These are phyloP conservation scores for Leistus spinibarbis DNA, from an alignment of 2,888 invertebrate species.

Conservation along the genomic window DNA sequence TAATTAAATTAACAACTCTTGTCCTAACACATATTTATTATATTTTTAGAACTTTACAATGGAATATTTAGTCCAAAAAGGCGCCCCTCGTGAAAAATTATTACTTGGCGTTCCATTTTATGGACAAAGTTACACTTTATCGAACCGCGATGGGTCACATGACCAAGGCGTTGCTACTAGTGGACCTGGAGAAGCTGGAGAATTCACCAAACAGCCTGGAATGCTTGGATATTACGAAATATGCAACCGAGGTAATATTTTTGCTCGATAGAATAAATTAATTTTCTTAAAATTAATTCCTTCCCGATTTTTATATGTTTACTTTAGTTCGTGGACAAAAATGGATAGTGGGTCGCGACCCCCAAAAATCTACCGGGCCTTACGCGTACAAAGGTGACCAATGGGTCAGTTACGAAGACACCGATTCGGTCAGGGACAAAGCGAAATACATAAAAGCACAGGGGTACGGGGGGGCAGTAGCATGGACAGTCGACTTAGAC, in stretches of 20 bases:
- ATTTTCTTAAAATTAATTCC: neutral
- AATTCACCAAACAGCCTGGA: conserved; percentile 83
- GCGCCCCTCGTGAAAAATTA: conserved; percentile 79
- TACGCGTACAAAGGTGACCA: conserved; percentile 80
- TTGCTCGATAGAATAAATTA: conserved; percentile 11
- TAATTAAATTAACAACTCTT: neutral
- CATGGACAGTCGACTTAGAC: conserved; percentile 88
- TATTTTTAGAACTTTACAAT: conserved; percentile 75
- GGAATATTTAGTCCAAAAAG: conserved; percentile 73
- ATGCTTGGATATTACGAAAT: conserved; percentile 89
- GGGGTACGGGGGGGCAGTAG: conserved; percentile 80
- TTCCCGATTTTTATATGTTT: conserved; percentile 54
- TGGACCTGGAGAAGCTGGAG: conserved; percentile 81
- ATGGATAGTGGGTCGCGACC: conserved; percentile 68
- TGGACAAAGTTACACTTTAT: conserved; percentile 81
- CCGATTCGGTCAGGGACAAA: conserved; percentile 75
- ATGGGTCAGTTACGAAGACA: conserved; percentile 91
- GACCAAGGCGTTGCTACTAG: conserved; percentile 68
- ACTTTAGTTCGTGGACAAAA: conserved; percentile 65
- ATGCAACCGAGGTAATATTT: conserved; percentile 71
- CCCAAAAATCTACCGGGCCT: conserved; percentile 69
- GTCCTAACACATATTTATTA: neutral
- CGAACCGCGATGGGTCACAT: conserved; percentile 52
- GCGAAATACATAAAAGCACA: conserved; percentile 72
- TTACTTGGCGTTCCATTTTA: conserved; percentile 85